phyloP scores from a whole-genome alignment of 2,797 vertebrate genomes.

The Pangasius krempfi region DNA sequence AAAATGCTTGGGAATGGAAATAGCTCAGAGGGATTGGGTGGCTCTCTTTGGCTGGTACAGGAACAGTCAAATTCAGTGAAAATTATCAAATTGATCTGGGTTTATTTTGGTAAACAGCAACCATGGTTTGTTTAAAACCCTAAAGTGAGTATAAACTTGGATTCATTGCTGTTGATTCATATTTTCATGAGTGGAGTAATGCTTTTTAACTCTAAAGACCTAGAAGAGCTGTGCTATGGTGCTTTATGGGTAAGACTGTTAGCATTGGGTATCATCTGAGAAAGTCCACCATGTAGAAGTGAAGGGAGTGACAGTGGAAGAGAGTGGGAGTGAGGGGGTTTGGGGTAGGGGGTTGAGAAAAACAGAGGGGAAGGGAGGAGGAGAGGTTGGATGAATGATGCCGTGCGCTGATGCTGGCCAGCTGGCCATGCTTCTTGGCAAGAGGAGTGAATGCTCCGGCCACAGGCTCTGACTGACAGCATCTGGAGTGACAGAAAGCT shows the following conservation, averaged over 20 bases:
- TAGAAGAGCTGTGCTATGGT: not conserved
- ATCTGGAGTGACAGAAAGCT: constrained; percentile 36
- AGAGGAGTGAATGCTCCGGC: constrained; percentile 81
- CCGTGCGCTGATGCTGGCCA: constrained; percentile 76
- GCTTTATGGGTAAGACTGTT: not conserved
- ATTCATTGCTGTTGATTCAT: constrained; percentile 10
- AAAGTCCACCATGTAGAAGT: constrained; percentile 4
- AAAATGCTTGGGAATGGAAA: constrained; percentile 39
- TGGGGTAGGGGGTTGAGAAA: constrained; percentile 56
- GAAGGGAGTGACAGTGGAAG: constrained; percentile 62
- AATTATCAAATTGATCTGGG: constrained; percentile 42
- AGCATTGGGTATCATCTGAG: constrained; percentile 3
- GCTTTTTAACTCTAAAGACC: not conserved
- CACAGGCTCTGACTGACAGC: constrained; percentile 44
- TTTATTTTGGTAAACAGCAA: constrained; percentile 58
- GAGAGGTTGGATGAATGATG: constrained; percentile 69
- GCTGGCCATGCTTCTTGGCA: constrained; percentile 81
- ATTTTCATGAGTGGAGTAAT: constrained; percentile 1
- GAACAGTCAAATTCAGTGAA: constrained; percentile 19
- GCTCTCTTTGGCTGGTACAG: constrained; percentile 36
- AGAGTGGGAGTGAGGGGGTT: constrained; percentile 66
- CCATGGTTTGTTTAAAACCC: constrained; percentile 32
- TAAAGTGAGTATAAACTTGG: constrained; percentile 30
- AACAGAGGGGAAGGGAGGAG: constrained; percentile 63
- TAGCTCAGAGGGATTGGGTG: constrained; percentile 39